Evolutionary conservation across 2,797 vertebrate species (phyloP).

Genomic region (Monodelphis domestica): DNA sequence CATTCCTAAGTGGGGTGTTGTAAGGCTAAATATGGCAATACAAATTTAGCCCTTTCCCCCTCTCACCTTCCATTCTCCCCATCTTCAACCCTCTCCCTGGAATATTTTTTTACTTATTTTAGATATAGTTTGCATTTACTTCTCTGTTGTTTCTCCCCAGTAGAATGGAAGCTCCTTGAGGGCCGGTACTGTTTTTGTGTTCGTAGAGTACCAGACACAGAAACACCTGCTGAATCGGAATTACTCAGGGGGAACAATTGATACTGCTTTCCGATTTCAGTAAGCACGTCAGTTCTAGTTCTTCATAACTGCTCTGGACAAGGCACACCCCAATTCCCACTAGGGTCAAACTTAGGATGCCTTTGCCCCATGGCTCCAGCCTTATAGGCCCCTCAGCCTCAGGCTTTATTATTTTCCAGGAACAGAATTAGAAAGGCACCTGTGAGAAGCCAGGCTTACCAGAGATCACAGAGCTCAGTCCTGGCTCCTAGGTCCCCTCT

Average conservation of each 20-base stretch:
- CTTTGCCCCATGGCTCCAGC: neutral
- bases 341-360: neutral
- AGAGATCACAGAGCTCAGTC: neutral
- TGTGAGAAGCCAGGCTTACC: neutral
- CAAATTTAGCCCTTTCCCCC: neutral
- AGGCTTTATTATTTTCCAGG: neutral
- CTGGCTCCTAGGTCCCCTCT: neutral
- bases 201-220: neutral
- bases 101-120: neutral
- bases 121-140: neutral
- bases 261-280: neutral
- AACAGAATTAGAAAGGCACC: neutral
- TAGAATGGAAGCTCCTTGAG: neutral
- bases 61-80: neutral
- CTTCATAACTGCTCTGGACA: neutral
- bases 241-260: neutral
- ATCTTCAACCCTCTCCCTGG: neutral
- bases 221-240: neutral
- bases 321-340: neutral
- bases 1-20: neutral
- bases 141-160: neutral
- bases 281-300: neutral
- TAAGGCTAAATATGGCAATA: conserved; percentile 15
- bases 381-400: neutral
- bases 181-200: neutral